These are phyloP conservation scores for Melanotaenia duboulayi DNA, from an alignment of 2,113 vertebrate genomes.

Conservation along the genomic window DNA sequence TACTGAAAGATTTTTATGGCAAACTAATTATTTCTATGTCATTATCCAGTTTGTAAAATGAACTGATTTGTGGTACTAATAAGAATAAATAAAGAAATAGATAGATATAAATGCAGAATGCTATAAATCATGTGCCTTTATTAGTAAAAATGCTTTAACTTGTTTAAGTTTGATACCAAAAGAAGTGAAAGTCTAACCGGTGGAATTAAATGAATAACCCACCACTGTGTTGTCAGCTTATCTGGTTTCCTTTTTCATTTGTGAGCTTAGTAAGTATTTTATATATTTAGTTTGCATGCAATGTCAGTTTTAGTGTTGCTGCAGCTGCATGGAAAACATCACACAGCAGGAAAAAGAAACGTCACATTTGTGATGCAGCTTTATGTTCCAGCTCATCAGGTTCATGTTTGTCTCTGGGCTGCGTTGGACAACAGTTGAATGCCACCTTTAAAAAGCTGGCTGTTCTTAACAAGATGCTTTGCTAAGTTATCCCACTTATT, in stretches of 20 bases:
- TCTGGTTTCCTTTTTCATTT: background rate
- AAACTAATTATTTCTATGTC: slow-evolving; percentile 38
- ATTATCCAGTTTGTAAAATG: slow-evolving; percentile 52
- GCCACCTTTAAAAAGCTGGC: too few relatives aligned
- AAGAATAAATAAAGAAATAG: slow-evolving; percentile 54
- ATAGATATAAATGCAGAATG: slow-evolving; percentile 35
- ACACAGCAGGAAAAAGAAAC: too few relatives aligned
- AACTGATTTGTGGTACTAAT: slow-evolving; percentile 47
- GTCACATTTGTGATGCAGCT: too few relatives aligned
- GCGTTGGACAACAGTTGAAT: too few relatives aligned
- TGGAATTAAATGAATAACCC: slow-evolving; percentile 1
- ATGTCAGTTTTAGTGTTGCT: background rate
- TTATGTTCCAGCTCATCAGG: too few relatives aligned
- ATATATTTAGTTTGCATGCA: background rate
- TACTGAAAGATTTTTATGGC: slow-evolving; percentile 33
- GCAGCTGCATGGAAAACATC: background rate
- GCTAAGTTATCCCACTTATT: too few relatives aligned
- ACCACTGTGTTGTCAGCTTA: background rate
- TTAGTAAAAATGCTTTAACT: slow-evolving; percentile 58
- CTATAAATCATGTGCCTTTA: slow-evolving; percentile 78
- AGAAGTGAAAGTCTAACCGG: background rate
- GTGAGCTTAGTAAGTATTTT: background rate
- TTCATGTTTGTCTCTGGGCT: too few relatives aligned
- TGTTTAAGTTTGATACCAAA: slow-evolving; percentile 36
- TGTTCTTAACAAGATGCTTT: too few relatives aligned